Conservation (phyloP, 2,113 vertebrate species). For the Oncorhynchus mykiss region DNA sequence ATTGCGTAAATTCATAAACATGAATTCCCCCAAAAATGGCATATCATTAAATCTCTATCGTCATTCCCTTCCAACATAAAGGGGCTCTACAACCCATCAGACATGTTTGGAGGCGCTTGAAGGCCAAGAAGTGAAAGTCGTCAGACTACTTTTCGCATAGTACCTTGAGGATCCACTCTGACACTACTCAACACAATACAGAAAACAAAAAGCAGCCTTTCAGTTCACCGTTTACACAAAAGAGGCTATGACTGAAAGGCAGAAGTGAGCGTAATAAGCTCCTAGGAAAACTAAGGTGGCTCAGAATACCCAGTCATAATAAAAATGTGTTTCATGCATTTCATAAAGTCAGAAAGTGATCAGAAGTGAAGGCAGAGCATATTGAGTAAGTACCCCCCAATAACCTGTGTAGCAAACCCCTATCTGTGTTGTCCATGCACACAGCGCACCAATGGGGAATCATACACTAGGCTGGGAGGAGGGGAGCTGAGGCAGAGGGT, state of each 20-base stretch:
- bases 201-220: conserved; percentile 48
- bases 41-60: conserved; percentile 49
- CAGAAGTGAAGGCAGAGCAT: conserved; percentile 60
- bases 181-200: conserved; percentile 66
- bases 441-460: conserved; percentile 74
- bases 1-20: conserved; percentile 69
- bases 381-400: conserved; percentile 44
- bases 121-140: conserved; percentile 62
- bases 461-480: conserved; percentile 59
- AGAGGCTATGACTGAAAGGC: conserved; percentile 67
- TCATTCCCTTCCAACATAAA: conserved; percentile 54
- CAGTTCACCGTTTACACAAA: conserved; percentile 59
- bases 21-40: conserved; percentile 61
- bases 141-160: conserved; percentile 61
- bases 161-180: conserved; percentile 62
- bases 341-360: conserved; percentile 64
- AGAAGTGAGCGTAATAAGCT: conserved; percentile 54
- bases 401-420: conserved; percentile 62
- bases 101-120: conserved; percentile 66
- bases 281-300: conserved; percentile 66
- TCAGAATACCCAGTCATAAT: conserved; percentile 69
- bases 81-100: conserved; percentile 47
- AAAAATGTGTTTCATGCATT: conserved; percentile 70
- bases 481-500: conserved; percentile 48
- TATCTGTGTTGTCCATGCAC: conserved; percentile 70